Evolutionary conservation across 2,797 vertebrate genomes (phyloP), one percentile per base, ranked within the genome.

Genomic region (Lophotriccus pileatus): DNA sequence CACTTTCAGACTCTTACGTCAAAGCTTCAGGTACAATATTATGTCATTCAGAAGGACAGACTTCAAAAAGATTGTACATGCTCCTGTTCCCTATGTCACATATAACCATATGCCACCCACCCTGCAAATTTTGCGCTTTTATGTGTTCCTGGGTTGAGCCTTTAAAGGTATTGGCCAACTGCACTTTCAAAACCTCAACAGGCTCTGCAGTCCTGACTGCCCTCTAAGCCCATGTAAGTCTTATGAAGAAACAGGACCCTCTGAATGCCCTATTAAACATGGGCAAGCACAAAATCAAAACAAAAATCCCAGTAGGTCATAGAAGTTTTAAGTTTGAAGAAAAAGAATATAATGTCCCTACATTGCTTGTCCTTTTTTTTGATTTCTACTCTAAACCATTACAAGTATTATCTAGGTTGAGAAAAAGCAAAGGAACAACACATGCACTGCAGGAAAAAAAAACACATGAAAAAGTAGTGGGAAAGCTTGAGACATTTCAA

Each of bases 191-290:
- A 53, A 17, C 7, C 34, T 75, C 28, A 34, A 32, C 1, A 36
- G 23, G 12, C 9, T 67, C 23, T 39, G 30, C 36, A 62, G 43
- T 32, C 12, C 59, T 58, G 20, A 66, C 4, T 4, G 46, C 12
- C 30, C 24, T 62, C 24, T 43, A 43, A 83, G 69, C 27, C 36
- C 28, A 14, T 2, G 0, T 6, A 59, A 80, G 8, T 9, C 56
- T 50, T 47, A 67, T 0, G 1, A 37, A 68, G 52, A 76, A 83
- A 70, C 0, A 2, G 8, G 39, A 47, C 13, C 30, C 12, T 79
- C 46, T 37, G 49, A 90, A 68, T 6, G 13, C 13, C 14, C 41
- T 81, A 56, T 37, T 43, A 55, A 84, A 60, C 12, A 39, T 1
- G 4, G 20, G 22, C 19, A 82, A 85, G 14, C 30, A 66, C 19